Conservation (phyloP, 1,140 invertebrate genomes). For the Lerema accius region DNA sequence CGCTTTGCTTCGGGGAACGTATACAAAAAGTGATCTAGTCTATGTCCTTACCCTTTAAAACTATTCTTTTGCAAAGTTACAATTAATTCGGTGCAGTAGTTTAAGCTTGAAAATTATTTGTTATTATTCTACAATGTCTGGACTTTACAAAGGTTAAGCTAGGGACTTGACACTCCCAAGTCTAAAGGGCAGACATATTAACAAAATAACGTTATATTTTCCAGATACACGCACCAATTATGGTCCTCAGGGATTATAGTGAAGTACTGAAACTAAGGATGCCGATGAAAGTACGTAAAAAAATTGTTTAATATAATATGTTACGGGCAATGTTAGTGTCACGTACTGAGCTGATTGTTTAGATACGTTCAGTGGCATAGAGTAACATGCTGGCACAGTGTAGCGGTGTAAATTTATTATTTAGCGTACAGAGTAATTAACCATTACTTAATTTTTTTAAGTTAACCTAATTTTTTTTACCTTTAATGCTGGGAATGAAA, state of each 20-base stretch:
- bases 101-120: too few relatives aligned
- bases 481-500: too few relatives aligned
- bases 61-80: too few relatives aligned
- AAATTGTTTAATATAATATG: not conserved
- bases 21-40: too few relatives aligned
- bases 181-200: not conserved
- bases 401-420: too few relatives aligned
- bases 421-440: not conserved
- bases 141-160: too few relatives aligned
- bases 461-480: too few relatives aligned
- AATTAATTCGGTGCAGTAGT: too few relatives aligned
- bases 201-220: conserved; percentile 37
- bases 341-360: not conserved
- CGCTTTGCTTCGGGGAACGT: too few relatives aligned
- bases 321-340: not conserved
- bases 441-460: too few relatives aligned
- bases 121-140: too few relatives aligned
- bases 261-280: conserved; percentile 97
- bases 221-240: conserved; percentile 93
- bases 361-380: conserved; percentile 7
- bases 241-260: conserved; percentile 94
- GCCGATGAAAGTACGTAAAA: conserved; percentile 90
- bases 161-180: not conserved
- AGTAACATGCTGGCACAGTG: conserved; percentile 1
- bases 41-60: too few relatives aligned